Evolutionary conservation across 2,797 vertebrate genomes (phyloP).

Genomic region (Sardinella longiceps): DNA sequence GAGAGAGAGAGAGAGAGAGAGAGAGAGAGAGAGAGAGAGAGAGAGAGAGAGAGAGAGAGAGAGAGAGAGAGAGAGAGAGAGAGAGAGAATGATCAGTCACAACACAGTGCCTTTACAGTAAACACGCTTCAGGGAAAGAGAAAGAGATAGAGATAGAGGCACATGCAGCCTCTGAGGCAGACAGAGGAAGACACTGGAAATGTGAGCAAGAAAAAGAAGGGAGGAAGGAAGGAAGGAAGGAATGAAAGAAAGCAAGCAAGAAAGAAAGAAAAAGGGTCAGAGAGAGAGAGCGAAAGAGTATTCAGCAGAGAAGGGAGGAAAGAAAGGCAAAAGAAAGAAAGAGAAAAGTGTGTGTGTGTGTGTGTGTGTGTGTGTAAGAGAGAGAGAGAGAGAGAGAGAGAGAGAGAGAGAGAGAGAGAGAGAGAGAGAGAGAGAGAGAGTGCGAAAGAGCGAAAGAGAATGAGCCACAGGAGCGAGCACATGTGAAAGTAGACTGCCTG

Average conservation of each 20-base stretch:
- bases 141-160: not conserved
- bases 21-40: too few species aligned
- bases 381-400: not conserved
- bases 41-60: too few species aligned
- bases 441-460: not conserved
- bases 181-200: not conserved
- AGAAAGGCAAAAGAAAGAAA: not conserved
- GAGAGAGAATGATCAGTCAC: not conserved
- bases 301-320: not conserved
- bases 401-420: too few species aligned
- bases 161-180: not conserved
- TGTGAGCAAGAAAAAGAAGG: not conserved
- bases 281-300: not conserved
- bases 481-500: not conserved
- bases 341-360: too few species aligned
- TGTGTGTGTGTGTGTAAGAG: too few species aligned
- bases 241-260: too few species aligned
- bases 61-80: too few species aligned
- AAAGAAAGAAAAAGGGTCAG: too few species aligned
- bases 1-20: too few species aligned
- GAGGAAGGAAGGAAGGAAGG: too few species aligned
- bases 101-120: slow-evolving; percentile 10
- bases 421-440: not conserved
- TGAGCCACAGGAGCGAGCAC: not conserved
- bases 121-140: not conserved